Evolutionary conservation across 2,113 vertebrate species (phyloP).

Genomic region (Lophotis ruficrista): DNA sequence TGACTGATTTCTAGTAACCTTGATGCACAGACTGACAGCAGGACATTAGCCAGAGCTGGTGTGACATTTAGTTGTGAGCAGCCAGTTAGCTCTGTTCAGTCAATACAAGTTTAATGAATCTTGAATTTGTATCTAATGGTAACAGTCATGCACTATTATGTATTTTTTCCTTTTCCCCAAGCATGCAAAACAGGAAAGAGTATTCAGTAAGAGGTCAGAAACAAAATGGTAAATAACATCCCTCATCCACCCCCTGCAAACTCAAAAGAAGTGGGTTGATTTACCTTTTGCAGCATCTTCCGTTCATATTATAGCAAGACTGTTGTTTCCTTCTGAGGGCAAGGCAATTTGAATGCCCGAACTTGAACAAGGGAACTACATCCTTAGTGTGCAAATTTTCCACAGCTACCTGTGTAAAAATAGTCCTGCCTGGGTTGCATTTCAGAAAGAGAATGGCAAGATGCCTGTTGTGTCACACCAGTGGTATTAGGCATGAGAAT

Average conservation of each 20-base stretch:
- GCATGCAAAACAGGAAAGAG: neutral
- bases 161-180: neutral
- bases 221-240: neutral
- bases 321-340: neutral
- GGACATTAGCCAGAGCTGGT: neutral
- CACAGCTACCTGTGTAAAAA: neutral
- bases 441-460: neutral
- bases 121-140: neutral
- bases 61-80: neutral
- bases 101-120: neutral
- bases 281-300: neutral
- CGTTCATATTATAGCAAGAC: neutral
- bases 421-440: neutral
- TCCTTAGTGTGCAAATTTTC: neutral
- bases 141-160: neutral
- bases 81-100: neutral
- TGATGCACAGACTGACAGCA: neutral
- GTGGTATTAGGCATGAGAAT: neutral
- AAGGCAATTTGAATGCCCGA: neutral
- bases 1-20: neutral
- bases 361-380: neutral
- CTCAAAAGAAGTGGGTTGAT: neutral
- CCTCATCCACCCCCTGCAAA: neutral
- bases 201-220: neutral
- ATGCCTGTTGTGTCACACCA: neutral